These are phyloP conservation scores for Noctua janthina DNA, from an alignment of 2,888 invertebrate genomes.

Conservation along the genomic window DNA sequence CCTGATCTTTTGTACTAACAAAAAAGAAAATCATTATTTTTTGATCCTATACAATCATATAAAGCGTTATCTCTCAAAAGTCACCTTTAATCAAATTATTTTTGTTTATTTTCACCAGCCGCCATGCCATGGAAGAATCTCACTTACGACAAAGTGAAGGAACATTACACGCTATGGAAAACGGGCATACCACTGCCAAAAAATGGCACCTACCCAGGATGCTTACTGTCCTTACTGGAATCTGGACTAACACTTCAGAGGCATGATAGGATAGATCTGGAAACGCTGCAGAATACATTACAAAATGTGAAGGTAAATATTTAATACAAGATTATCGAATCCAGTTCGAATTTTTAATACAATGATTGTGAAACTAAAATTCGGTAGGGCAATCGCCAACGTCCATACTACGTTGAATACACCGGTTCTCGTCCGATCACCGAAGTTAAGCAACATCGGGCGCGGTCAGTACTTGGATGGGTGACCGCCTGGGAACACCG, in stretches of 20 bases:
- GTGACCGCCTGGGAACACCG: conserved; percentile 84
- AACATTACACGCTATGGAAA: conserved; percentile 82
- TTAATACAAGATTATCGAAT: not conserved
- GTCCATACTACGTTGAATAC: conserved; percentile 82
- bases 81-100: not conserved
- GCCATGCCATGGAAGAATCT: conserved; percentile 82
- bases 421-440: conserved; percentile 89
- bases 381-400: not conserved
- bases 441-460: conserved; percentile 88
- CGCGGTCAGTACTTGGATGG: conserved; percentile 86
- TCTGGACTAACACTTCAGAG: conserved; percentile 78
- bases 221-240: conserved; percentile 80
- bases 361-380: not conserved
- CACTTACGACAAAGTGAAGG: conserved; percentile 80
- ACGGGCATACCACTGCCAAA: conserved; percentile 78
- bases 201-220: conserved; percentile 85
- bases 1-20: not conserved
- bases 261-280: conserved; percentile 75
- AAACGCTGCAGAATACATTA: conserved; percentile 75
- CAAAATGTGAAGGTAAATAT: conserved; percentile 80
- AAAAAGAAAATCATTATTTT: not conserved
- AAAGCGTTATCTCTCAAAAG: not conserved
- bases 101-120: conserved; percentile 71
- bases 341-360: not conserved
- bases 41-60: too few species aligned